Conservation (phyloP, 1,140 invertebrate genomes). For the Oppia nitens region DNA sequence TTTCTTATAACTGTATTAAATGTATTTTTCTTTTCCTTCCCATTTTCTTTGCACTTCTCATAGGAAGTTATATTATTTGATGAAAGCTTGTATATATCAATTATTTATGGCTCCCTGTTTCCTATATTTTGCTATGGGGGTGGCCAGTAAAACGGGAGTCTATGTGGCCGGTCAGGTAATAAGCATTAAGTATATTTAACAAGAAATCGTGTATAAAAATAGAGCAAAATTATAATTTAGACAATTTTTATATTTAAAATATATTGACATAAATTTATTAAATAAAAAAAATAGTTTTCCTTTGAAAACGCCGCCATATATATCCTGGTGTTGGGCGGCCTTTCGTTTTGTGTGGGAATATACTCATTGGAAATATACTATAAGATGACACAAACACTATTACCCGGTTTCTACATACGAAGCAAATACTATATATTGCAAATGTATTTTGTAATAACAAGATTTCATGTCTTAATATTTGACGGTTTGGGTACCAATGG, state of each 20-base stretch:
- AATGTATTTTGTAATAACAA: slow-evolving; percentile 8
- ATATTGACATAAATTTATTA: neutral
- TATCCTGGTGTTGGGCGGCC: slow-evolving; percentile 5
- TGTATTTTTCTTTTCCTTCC: neutral
- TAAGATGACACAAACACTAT: slow-evolving; percentile 10
- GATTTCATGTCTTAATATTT: slow-evolving; percentile 12
- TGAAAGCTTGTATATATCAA: slow-evolving; percentile 13
- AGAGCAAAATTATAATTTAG: neutral
- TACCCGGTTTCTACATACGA: slow-evolving; percentile 10
- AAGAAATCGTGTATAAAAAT: neutral
- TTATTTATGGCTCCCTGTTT: slow-evolving; percentile 14
- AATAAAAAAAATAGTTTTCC: slow-evolving; percentile 9
- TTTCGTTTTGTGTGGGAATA: slow-evolving; percentile 12
- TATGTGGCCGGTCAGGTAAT: slow-evolving; percentile 12
- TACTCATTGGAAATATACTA: slow-evolving; percentile 13
- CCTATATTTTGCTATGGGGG: slow-evolving; percentile 14
- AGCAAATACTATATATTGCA: slow-evolving; percentile 15
- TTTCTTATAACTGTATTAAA: neutral
- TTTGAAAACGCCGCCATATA: slow-evolving; percentile 13
- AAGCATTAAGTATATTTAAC: neutral
- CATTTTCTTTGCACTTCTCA: neutral
- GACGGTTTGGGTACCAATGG: slow-evolving; percentile 11
- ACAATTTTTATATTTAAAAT: neutral
- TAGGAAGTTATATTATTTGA: slow-evolving; percentile 13
- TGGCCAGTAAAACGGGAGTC: slow-evolving; percentile 14